Conservation (phyloP, 2,113 vertebrate genomes). For the Xenopus borealis region DNA sequence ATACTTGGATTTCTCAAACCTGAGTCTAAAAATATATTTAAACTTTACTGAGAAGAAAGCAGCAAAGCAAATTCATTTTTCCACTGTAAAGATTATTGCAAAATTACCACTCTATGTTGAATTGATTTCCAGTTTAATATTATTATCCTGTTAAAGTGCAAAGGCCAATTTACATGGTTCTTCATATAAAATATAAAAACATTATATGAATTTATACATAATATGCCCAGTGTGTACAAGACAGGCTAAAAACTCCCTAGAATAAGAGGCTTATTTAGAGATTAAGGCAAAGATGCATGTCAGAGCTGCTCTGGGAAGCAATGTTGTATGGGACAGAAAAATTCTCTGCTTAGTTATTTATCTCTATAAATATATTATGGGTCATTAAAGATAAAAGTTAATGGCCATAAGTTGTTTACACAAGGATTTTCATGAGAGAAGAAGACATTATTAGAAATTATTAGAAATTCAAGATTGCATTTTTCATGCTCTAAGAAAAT, state of each 20-base stretch:
- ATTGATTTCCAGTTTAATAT: slow-evolving; percentile 24
- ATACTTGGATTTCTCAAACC: too few species aligned
- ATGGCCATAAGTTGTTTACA: too few species aligned
- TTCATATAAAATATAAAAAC: slow-evolving; percentile 35
- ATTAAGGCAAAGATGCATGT: slow-evolving; percentile 44
- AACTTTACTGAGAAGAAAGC: too few species aligned
- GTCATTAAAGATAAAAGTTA: not conserved
- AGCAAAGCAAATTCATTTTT: too few species aligned
- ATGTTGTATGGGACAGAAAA: slow-evolving; percentile 6
- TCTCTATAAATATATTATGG: not conserved
- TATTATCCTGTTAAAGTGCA: slow-evolving; percentile 39
- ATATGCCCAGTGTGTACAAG: slow-evolving; percentile 39
- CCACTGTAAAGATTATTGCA: not conserved
- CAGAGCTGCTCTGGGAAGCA: slow-evolving; percentile 39
- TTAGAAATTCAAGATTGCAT: not conserved
- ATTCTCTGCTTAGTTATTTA: too few species aligned
- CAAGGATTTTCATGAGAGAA: too few species aligned
- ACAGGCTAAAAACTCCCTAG: slow-evolving; percentile 38
- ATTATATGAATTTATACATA: slow-evolving; percentile 38
- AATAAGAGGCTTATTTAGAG: slow-evolving; percentile 43
- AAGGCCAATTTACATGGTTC: slow-evolving; percentile 38
- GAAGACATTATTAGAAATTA: slow-evolving; percentile 1
- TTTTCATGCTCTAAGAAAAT: not conserved
- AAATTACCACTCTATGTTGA: slow-evolving; percentile 10
- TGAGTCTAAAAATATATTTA: too few species aligned